Base-by-base conservation (phyloP, 1,140 invertebrate species). In the Orussus abietinus region DNA sequence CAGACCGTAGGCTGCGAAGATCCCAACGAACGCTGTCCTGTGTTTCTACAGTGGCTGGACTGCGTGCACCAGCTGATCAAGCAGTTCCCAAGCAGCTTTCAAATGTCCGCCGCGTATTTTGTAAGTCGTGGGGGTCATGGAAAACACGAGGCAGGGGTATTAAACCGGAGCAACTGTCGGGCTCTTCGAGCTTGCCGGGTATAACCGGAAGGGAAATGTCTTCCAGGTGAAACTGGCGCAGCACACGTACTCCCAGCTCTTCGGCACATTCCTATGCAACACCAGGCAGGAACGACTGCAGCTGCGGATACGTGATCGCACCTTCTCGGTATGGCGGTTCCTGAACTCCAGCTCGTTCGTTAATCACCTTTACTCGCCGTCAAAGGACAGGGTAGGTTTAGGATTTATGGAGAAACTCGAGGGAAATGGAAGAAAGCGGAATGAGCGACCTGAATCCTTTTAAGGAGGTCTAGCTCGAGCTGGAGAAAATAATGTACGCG, bases 31-130 rank as follows among this genome's bases (percentile, higher is more conserved):
- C 76, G 86, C 38, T 94, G 91, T 66, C 96, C 96, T 10, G 90
- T 98, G 43, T 99, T 99, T 75, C 75, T 98, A 28, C 96, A 98
- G 69, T 99, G 94, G 92, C 76, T 98, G 3, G 96, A 99, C 64
- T 92, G 93, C 62, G 86, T 98, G 1, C 88, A 96, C 75, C 96
- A 99, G 72, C 75, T 98, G 31, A 78, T 88, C 45, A 55, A 72
- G 45, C 92, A 98, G 74, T 96, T 91, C 73, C 90, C 90, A 3
- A 90, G 88, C 67, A 84, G 84, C 57, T 99, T 99, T 76, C 88
- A 98, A 76, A 98, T 98, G 74, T 96, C 92, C 52, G 80, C 88
- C 47, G 83, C 84, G 9, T 98, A 90, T 72, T 76, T 99, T 74
- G 95, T 96, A 64, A 81, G 80, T 66, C n/a, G n/a, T n/a, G n/a